Percentiles rank a stretch among this genome's conserved stretches.
These are phyloP conservation scores for Balearica regulorum DNA, from an alignment of 2,797 vertebrate genomes.

Conservation along the genomic window DNA sequence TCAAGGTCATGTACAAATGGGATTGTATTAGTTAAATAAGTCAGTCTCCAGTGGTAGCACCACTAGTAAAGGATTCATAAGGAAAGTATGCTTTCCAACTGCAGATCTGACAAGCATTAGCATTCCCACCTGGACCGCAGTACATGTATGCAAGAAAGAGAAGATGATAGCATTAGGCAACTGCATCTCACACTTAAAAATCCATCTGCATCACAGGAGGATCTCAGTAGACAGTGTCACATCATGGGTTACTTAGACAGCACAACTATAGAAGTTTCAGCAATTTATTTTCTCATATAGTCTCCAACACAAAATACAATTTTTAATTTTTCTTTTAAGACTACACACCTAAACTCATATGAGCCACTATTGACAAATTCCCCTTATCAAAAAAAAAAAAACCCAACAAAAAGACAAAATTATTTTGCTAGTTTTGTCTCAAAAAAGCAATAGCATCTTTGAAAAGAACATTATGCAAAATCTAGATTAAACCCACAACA, in stretches of 20 bases:
- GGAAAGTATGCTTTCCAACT: neutral
- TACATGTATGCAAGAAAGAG: neutral
- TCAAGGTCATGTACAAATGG: neutral
- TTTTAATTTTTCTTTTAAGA: neutral
- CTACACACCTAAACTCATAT: neutral
- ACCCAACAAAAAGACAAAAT: neutral
- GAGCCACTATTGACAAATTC: neutral
- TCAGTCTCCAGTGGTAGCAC: neutral
- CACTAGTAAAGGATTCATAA: neutral
- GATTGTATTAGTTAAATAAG: neutral
- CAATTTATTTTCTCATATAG: neutral
- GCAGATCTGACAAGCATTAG: neutral
- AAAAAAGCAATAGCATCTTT: neutral
- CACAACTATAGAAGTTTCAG: neutral
- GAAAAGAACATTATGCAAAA: neutral
- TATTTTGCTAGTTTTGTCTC: neutral
- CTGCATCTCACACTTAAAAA: neutral
- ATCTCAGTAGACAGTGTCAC: neutral
- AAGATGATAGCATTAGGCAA: neutral
- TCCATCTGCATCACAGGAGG: neutral
- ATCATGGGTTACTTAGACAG: neutral
- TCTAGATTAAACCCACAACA: neutral
- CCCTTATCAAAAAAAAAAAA: neutral
- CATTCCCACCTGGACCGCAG: neutral
- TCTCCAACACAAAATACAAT: neutral